Conservation (phyloP, 2,113 vertebrate species). For the Emydura subglobosa region DNA sequence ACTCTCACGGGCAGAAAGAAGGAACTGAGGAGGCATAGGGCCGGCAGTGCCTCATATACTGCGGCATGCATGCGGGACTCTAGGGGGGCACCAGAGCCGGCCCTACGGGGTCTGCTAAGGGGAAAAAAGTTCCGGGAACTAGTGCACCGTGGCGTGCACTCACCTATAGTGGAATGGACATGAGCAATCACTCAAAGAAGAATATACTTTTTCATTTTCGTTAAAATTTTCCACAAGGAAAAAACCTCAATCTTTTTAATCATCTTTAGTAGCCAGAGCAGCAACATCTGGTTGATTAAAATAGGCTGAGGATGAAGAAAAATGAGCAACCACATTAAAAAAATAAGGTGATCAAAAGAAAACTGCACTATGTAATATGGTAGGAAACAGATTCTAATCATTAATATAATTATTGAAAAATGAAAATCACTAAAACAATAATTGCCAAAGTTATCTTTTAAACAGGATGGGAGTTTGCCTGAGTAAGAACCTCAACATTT, state of each 20-base stretch:
- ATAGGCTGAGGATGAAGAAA: background rate
- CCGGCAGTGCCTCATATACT: no score
- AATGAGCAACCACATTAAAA: background rate
- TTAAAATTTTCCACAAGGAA: background rate
- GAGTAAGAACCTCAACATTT: background rate
- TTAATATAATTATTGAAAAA: background rate
- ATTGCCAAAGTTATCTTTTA: background rate
- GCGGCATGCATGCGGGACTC: no score
- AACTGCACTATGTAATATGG: background rate
- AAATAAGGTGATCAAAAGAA: constrained; percentile 15
- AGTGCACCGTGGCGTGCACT: no score
- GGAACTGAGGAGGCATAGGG: no score
- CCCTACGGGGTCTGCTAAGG: no score
- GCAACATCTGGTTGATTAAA: background rate
- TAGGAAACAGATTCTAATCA: background rate
- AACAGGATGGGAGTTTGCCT: background rate
- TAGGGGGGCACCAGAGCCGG: no score
- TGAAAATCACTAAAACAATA: background rate
- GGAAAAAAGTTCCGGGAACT: no score
- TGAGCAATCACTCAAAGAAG: no score
- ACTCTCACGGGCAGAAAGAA: no score
- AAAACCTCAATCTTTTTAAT: background rate
- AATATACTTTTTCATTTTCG: background rate
- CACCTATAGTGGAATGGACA: no score
- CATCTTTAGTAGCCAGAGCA: background rate